A percentile compares a stretch with the other conserved stretches of the same genome.
These are phyloP conservation scores for Mastomys natalensis DNA, from an alignment of 2,113 vertebrate genomes.

Conservation along the genomic window DNA sequence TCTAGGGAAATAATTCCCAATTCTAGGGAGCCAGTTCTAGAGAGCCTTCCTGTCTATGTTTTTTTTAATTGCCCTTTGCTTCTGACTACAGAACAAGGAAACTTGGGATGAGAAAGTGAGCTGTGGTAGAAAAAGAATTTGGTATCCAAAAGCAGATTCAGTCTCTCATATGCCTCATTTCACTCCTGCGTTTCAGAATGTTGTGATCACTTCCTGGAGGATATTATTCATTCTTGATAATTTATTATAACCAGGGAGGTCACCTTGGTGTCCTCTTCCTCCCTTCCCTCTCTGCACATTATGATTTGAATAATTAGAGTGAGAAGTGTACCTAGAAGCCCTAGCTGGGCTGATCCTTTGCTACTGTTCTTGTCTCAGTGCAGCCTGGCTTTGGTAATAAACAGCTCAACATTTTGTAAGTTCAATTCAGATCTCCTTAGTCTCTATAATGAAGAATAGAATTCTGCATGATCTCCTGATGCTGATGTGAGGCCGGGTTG, in stretches of 20 bases:
- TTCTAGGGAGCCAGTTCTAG: neutral
- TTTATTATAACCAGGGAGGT: conserved; percentile 60
- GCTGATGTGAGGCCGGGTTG: conserved; percentile 48
- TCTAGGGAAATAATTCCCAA: neutral
- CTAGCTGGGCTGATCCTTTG: neutral
- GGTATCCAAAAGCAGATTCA: neutral
- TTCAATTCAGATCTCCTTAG: conserved; percentile 30
- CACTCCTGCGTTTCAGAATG: conserved; percentile 4
- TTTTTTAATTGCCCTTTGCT: conserved; percentile 15
- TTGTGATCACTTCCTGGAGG: neutral
- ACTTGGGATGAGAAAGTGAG: conserved; percentile 65
- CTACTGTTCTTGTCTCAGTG: neutral
- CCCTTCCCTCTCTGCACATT: neutral
- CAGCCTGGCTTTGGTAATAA: conserved; percentile 53
- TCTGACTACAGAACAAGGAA: conserved; percentile 59
- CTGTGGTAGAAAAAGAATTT: conserved; percentile 45
- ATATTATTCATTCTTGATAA: neutral
- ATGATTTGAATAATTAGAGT: conserved; percentile 73
- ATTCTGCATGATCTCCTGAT: conserved; percentile 62
- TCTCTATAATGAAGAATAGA: conserved; percentile 78
- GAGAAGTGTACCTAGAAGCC: neutral
- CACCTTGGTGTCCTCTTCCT: neutral
- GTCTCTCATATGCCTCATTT: conserved; percentile 51
- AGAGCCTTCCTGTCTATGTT: neutral
- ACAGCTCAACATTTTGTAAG: conserved; percentile 58